These are phyloP conservation scores for Deroplatys truncata DNA, from an alignment of 2,888 invertebrate species.

Conservation along the genomic window DNA sequence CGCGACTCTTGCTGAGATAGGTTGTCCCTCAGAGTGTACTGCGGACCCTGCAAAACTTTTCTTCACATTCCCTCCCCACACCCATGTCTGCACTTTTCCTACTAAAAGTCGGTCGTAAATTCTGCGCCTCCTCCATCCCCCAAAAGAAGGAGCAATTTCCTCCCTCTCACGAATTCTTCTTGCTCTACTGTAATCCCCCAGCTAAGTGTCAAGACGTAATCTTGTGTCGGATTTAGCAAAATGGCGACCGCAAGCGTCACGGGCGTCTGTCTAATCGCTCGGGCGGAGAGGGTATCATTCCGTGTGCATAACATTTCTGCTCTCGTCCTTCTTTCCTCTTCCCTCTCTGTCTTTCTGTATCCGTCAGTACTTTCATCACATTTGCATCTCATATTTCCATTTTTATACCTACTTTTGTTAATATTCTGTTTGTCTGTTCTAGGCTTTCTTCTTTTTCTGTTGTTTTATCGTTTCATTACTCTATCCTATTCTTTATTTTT, in stretches of 20 bases:
- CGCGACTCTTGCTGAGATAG: not conserved
- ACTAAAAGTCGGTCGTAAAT: slow-evolving; percentile 18
- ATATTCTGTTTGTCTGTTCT: not conserved
- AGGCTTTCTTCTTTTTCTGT: not conserved
- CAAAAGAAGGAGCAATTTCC: slow-evolving; percentile 5
- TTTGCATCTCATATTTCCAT: not conserved
- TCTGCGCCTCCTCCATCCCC: slow-evolving; percentile 8
- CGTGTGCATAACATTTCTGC: too few species aligned
- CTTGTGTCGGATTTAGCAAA: not conserved
- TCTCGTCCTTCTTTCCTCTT: too few species aligned
- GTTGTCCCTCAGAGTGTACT: not conserved
- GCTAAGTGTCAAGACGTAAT: not conserved
- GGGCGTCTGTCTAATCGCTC: not conserved
- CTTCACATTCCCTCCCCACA: not conserved
- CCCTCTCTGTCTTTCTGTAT: too few species aligned
- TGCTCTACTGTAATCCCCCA: not conserved
- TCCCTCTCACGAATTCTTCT: not conserved
- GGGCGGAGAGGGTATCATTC: too few species aligned
- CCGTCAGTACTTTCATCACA: not conserved
- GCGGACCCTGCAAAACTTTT: not conserved
- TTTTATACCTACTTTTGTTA: not conserved
- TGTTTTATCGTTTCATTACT: not conserved
- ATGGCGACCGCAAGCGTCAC: not conserved
- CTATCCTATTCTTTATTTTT: not conserved
- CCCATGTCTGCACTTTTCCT: slow-evolving; percentile 12